These are phyloP conservation scores for Hanleya hanleyi DNA, from an alignment of 2,888 invertebrate genomes.

Conservation along the genomic window DNA sequence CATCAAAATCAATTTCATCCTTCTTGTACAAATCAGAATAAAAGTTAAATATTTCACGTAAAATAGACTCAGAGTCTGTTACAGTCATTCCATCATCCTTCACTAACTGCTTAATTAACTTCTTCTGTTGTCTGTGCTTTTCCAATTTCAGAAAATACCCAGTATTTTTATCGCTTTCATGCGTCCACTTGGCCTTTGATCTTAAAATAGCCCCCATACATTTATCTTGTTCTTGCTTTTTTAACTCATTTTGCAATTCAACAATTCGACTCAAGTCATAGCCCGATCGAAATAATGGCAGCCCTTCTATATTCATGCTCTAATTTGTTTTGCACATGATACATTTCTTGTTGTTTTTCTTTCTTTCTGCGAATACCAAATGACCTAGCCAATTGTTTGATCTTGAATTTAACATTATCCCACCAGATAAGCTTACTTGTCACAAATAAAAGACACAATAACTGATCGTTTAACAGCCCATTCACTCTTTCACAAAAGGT, in stretches of 20 bases:
- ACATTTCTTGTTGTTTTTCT: too few relatives aligned
- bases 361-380: too few relatives aligned
- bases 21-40: not conserved
- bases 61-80: not conserved
- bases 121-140: not conserved
- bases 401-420: not conserved
- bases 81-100: not conserved
- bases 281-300: not conserved
- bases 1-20: not conserved
- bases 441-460: not conserved
- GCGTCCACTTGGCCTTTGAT: not conserved
- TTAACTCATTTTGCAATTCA: not conserved
- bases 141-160: not conserved
- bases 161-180: conserved; percentile 9
- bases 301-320: not conserved
- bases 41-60: not conserved
- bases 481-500: not conserved
- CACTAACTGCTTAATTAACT: not conserved
- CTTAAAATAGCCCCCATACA: conserved; percentile 7
- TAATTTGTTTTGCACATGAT: not conserved
- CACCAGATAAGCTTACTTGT: not conserved
- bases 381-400: too few relatives aligned
- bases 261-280: not conserved
- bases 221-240: not conserved
- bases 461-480: not conserved